A percentile compares a stretch with the other conserved stretches of the same genome.
These are phyloP conservation scores for Scolanthus callimorphus DNA, from an alignment of 92 coral and sea anemone species.

Conservation along the genomic window DNA sequence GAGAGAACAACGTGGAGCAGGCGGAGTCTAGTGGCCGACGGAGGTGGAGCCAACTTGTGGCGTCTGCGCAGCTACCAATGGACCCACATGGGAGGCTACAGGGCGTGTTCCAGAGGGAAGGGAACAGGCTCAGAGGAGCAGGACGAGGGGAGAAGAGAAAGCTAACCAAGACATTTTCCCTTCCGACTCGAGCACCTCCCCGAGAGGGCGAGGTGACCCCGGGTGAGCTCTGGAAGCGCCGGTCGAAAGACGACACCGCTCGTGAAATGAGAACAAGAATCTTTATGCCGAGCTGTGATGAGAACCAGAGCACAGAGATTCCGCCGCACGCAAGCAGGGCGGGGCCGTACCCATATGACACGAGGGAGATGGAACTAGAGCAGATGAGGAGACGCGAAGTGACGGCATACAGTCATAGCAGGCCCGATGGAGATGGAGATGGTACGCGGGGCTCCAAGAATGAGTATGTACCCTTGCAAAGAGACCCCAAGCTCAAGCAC, in stretches of 20 bases:
- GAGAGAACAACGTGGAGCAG: constrained; percentile 18
- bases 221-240: constrained; percentile 10
- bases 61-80: constrained; percentile 30
- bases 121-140: background rate
- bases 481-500: background rate
- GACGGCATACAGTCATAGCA: no score
- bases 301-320: constrained; percentile 14
- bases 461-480: no score
- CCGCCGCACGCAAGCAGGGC: background rate
- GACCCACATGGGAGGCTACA: constrained; percentile 1
- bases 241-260: constrained; percentile 28
- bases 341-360: background rate
- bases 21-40: constrained; percentile 28
- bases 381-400: background rate
- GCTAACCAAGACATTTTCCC: constrained; percentile 27
- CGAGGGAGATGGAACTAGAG: no score
- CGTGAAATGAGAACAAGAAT: constrained; percentile 48
- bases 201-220: constrained; percentile 8
- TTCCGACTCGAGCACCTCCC: constrained; percentile 11
- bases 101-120: background rate
- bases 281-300: constrained; percentile 52
- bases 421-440: no score
- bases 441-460: no score
- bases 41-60: constrained; percentile 34
- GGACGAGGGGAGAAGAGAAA: constrained; percentile 16